A percentile compares a stretch with the other conserved stretches of the same genome.
Conservation (phyloP, 2,113 vertebrate genomes). For the cat (Felis catus) region DNA sequence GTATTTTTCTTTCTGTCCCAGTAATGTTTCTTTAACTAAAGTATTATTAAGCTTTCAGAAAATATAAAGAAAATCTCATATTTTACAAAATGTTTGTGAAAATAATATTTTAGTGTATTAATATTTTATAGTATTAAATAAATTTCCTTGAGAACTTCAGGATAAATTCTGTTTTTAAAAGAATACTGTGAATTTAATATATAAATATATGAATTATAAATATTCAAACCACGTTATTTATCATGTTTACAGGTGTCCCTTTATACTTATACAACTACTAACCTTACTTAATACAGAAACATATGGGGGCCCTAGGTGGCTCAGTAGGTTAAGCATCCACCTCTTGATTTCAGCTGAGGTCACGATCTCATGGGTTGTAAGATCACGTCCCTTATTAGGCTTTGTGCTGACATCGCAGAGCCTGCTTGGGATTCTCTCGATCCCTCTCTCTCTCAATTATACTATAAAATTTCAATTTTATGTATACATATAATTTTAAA, state of each 20-base stretch:
- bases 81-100: conserved; percentile 28
- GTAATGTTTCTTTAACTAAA: conserved; percentile 28
- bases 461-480: no score
- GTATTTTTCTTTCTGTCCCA: not conserved
- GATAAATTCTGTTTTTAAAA: not conserved
- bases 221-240: not conserved
- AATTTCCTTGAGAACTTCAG: not conserved
- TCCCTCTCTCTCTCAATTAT: no score
- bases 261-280: not conserved
- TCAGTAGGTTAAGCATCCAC: no score
- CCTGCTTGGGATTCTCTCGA: no score
- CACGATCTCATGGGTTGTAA: no score
- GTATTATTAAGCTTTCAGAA: not conserved
- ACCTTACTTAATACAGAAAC: not conserved
- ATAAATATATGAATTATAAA: not conserved
- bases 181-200: not conserved
- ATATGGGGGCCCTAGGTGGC: no score
- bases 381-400: no score
- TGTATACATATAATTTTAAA: no score
- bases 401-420: no score
- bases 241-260: not conserved
- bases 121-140: conserved; percentile 1
- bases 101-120: not conserved
- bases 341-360: no score
- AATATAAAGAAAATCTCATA: not conserved